These are phyloP conservation scores for Sycophila texana DNA, from an alignment of 2,888 invertebrate genomes.

Conservation along the genomic window DNA sequence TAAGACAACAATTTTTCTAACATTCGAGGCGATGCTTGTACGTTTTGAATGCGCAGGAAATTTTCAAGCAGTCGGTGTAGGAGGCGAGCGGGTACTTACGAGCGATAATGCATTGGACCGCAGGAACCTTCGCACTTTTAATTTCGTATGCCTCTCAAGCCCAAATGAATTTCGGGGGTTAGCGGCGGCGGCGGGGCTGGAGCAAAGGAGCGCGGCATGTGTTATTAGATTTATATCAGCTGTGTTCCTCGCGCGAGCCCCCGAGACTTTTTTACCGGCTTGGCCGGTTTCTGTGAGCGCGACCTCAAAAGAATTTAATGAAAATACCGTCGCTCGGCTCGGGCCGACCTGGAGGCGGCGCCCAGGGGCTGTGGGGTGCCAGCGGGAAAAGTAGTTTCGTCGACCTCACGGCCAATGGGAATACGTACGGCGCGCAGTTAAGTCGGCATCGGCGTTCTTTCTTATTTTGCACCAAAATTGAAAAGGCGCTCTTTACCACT, in stretches of 20 bases:
- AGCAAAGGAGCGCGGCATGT: constrained; percentile 44
- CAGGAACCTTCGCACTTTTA: constrained; percentile 65
- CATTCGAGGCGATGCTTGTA: constrained; percentile 1
- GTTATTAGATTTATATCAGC: constrained; percentile 68
- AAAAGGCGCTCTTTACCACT: constrained; percentile 4
- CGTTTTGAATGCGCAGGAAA: background rate
- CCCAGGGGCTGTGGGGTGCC: background rate
- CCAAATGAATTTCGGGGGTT: constrained; percentile 62
- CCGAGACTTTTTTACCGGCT: constrained; percentile 67
- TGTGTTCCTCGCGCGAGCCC: constrained; percentile 57
- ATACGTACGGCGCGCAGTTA: constrained; percentile 43
- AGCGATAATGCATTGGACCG: constrained; percentile 64
- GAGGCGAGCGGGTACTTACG: background rate
- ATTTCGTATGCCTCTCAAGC: constrained; percentile 62
- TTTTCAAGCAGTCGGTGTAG: background rate
- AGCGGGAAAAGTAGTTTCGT: constrained; percentile 34
- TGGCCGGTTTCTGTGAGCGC: constrained; percentile 37
- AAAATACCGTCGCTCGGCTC: constrained; percentile 66
- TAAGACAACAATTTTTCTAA: no score
- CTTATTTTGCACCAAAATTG: constrained; percentile 55
- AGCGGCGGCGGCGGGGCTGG: constrained; percentile 11
- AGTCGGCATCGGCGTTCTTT: constrained; percentile 50
- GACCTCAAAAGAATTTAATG: constrained; percentile 72
- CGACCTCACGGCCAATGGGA: constrained; percentile 36
- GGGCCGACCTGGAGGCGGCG: constrained; percentile 21